These are phyloP conservation scores for Carduelis carduelis DNA, from an alignment of 2,797 vertebrate genomes.

Conservation along the genomic window DNA sequence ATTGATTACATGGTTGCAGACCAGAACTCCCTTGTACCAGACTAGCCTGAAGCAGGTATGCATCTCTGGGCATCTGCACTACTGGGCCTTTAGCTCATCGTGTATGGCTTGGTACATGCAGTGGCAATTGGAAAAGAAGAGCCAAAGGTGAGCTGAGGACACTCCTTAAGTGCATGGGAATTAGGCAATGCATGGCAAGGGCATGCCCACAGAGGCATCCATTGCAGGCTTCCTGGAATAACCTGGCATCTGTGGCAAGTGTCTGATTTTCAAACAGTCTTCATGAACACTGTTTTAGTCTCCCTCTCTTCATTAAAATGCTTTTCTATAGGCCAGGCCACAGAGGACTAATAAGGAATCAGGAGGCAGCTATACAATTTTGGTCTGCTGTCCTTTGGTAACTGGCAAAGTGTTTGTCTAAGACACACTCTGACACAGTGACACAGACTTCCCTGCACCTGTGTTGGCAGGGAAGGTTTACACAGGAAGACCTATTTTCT, in stretches of 20 bases:
- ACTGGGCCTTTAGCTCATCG: background rate
- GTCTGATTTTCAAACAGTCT: background rate
- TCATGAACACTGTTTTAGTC: background rate
- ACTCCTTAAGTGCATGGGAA: background rate
- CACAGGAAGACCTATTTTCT: background rate
- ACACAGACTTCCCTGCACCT: background rate
- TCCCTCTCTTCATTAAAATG: background rate
- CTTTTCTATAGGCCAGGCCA: background rate
- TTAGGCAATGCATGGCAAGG: background rate
- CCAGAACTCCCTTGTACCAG: background rate
- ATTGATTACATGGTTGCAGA: background rate
- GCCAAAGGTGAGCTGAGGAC: background rate
- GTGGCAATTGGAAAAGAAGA: background rate
- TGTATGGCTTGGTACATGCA: background rate
- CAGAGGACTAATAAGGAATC: background rate
- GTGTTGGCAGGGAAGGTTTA: background rate
- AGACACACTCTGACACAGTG: accelerated
- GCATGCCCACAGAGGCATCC: background rate
- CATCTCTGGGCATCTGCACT: background rate
- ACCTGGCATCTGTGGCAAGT: background rate
- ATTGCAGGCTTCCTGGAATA: background rate
- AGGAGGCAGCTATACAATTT: background rate
- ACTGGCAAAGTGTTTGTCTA: background rate
- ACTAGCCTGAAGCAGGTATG: accelerated
- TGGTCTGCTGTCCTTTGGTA: background rate